Evolutionary conservation across 1,140 invertebrate species (phyloP).

Genomic region (Drosophila leontia): DNA sequence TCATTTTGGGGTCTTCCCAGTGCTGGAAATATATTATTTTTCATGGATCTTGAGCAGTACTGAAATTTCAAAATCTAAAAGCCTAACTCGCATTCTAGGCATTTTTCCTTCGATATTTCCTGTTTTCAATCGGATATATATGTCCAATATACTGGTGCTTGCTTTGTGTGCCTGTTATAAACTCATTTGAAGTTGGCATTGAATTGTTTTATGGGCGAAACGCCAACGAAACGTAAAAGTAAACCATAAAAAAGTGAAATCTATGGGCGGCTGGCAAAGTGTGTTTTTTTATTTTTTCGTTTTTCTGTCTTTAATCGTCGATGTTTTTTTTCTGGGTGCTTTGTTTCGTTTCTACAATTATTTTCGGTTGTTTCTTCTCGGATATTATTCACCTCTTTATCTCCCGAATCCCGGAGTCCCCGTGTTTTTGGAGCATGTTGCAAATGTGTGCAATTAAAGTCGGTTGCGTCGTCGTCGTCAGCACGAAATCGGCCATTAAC

Average conservation of each 20-base stretch:
- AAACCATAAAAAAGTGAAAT: constrained; percentile 73
- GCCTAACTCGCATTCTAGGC: background rate
- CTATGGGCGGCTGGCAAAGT: constrained; percentile 39
- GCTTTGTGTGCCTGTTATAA: constrained; percentile 45
- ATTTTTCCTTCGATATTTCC: constrained; percentile 5
- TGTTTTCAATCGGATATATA: constrained; percentile 26
- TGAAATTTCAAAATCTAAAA: background rate
- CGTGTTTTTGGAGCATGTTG: constrained; percentile 49
- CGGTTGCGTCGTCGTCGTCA: constrained; percentile 56
- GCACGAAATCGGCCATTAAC: constrained; percentile 73
- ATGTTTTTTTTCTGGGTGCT: constrained; percentile 20
- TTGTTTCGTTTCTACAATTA: constrained; percentile 54
- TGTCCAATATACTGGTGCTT: constrained; percentile 12
- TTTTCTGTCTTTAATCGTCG: constrained; percentile 34
- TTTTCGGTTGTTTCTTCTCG: constrained; percentile 33
- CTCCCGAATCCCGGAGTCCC: constrained; percentile 6
- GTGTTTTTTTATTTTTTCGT: constrained; percentile 11
- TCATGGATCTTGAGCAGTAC: background rate
- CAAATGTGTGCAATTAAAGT: constrained; percentile 68
- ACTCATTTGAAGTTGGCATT: constrained; percentile 69
- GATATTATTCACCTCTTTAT: constrained; percentile 10
- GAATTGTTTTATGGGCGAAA: constrained; percentile 60
- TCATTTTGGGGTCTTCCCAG: constrained; percentile 12
- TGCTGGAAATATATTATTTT: background rate
- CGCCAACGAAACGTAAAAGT: constrained; percentile 54